Percentiles rank a stretch among this genome's conserved stretches.
Evolutionary conservation across 2,888 invertebrate species (phyloP).

Genomic region (Hetaerina titia): DNA sequence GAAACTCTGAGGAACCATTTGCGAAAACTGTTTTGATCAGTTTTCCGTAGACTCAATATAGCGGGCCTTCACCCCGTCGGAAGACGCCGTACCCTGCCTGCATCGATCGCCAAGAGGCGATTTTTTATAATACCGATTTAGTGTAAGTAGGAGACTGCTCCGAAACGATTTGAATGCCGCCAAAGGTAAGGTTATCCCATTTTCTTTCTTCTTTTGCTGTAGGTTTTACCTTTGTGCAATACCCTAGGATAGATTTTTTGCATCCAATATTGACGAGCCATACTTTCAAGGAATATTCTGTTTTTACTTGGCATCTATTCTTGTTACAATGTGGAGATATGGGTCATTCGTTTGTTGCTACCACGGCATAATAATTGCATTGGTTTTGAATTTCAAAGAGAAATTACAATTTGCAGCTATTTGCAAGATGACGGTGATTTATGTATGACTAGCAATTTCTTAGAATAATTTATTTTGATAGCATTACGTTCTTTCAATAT

Average conservation of each 20-base stretch:
- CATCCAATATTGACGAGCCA: not conserved
- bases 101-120: slow-evolving; percentile 23
- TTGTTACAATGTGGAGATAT: too few species aligned
- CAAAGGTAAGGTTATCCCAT: not conserved
- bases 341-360: too few species aligned
- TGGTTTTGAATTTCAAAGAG: too few species aligned
- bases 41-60: slow-evolving; percentile 56
- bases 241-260: not conserved
- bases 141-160: not conserved
- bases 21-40: slow-evolving; percentile 42
- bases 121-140: slow-evolving; percentile 39
- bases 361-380: too few species aligned
- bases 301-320: too few species aligned
- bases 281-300: too few species aligned
- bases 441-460: too few species aligned
- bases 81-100: not conserved
- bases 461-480: too few species aligned
- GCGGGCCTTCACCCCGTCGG: slow-evolving; percentile 56
- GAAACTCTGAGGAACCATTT: slow-evolving; percentile 34
- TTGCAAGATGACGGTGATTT: too few species aligned
- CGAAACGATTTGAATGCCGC: slow-evolving; percentile 39
- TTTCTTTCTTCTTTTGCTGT: not conserved
- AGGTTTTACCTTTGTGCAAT: slow-evolving; percentile 1
- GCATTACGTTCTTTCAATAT: too few species aligned
- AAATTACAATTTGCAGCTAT: too few species aligned